These are phyloP conservation scores for Trileptium ribeirensis DNA, from an alignment of 2,888 invertebrate species.

Conservation along the genomic window DNA sequence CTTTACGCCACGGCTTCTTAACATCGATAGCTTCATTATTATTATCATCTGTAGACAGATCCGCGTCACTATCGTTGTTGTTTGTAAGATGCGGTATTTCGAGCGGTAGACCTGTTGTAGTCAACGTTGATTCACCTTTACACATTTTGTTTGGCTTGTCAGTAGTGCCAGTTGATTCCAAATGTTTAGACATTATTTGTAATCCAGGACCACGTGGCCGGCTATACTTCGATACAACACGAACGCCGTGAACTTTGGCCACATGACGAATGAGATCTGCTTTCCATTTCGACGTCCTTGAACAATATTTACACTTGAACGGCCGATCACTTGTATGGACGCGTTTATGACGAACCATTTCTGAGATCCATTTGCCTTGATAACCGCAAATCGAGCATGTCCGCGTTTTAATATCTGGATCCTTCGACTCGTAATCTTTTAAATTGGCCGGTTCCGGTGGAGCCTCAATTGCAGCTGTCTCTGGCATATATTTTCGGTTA, in stretches of 20 bases:
- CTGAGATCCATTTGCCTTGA: slow-evolving; percentile 53
- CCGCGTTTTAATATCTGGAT: slow-evolving; percentile 49
- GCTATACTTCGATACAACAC: slow-evolving; percentile 50
- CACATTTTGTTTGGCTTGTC: no score
- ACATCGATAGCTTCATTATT: no score
- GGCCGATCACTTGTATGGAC: slow-evolving; percentile 54
- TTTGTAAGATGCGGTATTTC: no score
- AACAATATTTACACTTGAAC: slow-evolving; percentile 55
- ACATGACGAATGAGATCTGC: slow-evolving; percentile 56
- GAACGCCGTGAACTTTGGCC: slow-evolving; percentile 54
- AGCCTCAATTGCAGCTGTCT: slow-evolving; percentile 48
- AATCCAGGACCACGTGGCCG: slow-evolving; percentile 27
- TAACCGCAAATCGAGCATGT: slow-evolving; percentile 50
- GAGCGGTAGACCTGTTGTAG: no score
- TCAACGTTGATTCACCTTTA: no score
- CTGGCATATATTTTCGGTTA: slow-evolving; percentile 41
- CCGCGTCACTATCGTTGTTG: no score
- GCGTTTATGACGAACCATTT: slow-evolving; percentile 55
- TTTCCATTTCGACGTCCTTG: slow-evolving; percentile 56
- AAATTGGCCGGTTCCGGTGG: slow-evolving; percentile 49
- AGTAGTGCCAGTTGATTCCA: no score
- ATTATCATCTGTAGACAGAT: no score
- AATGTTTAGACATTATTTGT: background rate
- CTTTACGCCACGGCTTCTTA: no score
- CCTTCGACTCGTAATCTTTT: slow-evolving; percentile 35